Conservation (phyloP, 2,888 invertebrate species). For the Drosophila incognita region DNA sequence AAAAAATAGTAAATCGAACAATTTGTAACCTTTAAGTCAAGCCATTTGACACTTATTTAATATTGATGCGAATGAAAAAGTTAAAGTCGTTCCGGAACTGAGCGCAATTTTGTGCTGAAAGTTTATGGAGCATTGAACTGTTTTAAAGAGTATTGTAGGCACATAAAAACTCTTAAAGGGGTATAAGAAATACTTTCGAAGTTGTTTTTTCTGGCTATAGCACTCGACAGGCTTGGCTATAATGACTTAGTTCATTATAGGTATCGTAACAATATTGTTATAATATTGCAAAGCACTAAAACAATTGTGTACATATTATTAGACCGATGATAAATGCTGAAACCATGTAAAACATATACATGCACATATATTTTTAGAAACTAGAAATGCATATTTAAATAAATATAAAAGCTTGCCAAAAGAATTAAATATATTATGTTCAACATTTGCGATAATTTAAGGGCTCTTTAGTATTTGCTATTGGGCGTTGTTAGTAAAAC, state of each 20-base stretch:
- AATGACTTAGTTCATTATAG: not conserved
- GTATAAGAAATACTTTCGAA: not conserved
- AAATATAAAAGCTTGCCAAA: not conserved
- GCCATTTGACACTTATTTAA: not conserved
- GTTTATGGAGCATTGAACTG: not conserved
- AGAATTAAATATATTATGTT: conserved; percentile 1
- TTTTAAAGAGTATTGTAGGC: not conserved
- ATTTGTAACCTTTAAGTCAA: conserved; percentile 23
- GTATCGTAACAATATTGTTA: not conserved
- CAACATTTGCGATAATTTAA: not conserved
- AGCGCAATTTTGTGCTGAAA: not conserved
- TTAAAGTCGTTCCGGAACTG: not conserved
- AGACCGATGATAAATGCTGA: not conserved
- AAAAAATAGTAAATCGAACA: not conserved
- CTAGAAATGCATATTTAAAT: conserved; percentile 2
- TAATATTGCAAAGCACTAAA: not conserved
- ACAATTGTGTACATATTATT: not conserved
- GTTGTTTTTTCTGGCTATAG: not conserved
- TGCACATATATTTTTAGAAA: conserved; percentile 10
- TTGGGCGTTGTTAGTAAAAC: conserved; percentile 4
- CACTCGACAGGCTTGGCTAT: not conserved
- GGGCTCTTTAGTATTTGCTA: not conserved
- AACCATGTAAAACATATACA: conserved; percentile 4
- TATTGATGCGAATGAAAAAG: not conserved
- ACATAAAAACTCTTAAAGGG: not conserved